Evolutionary conservation across 53 echinoderm and acorn worm species (phyloP).

Genomic region (Pentamera pediparva): DNA sequence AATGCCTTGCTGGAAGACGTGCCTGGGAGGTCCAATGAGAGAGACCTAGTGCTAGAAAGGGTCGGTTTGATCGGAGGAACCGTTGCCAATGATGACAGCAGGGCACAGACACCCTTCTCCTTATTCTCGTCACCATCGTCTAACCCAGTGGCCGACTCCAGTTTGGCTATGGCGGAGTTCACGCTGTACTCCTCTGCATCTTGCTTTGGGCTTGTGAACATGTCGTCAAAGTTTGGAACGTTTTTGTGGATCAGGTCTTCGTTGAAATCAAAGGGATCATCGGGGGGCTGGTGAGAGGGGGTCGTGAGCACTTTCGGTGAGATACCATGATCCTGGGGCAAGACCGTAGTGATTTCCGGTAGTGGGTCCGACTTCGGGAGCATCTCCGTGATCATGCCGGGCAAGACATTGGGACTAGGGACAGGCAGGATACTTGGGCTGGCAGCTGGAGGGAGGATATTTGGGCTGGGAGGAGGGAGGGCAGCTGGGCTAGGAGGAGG

Average conservation of each 20-base stretch:
- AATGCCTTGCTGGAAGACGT: not conserved
- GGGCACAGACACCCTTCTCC: not conserved
- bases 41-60: not conserved
- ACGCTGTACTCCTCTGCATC: conserved; percentile 4
- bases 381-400: conserved; percentile 23
- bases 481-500: conserved; percentile 24
- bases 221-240: conserved; percentile 31
- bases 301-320: conserved; percentile 13
- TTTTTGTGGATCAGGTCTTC: conserved; percentile 21
- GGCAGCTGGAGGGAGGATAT: too few relatives aligned
- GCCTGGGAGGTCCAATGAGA: not conserved
- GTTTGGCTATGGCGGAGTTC: conserved; percentile 17
- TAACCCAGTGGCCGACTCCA: conserved; percentile 7
- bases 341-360: not conserved
- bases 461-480: too few relatives aligned
- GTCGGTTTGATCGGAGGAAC: not conserved
- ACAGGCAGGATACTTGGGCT: too few relatives aligned
- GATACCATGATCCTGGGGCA: conserved; percentile 2
- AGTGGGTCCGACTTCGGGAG: conserved; percentile 18
- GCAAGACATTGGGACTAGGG: conserved; percentile 21
- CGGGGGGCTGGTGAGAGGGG: conserved; percentile 8
- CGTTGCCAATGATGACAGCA: not conserved
- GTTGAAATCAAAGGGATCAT: conserved; percentile 25
- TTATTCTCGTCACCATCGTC: conserved; percentile 21
- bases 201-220: conserved; percentile 12